Evolutionary conservation across 2,888 invertebrate species (phyloP).

Genomic region (Ophioninae sp.): DNA sequence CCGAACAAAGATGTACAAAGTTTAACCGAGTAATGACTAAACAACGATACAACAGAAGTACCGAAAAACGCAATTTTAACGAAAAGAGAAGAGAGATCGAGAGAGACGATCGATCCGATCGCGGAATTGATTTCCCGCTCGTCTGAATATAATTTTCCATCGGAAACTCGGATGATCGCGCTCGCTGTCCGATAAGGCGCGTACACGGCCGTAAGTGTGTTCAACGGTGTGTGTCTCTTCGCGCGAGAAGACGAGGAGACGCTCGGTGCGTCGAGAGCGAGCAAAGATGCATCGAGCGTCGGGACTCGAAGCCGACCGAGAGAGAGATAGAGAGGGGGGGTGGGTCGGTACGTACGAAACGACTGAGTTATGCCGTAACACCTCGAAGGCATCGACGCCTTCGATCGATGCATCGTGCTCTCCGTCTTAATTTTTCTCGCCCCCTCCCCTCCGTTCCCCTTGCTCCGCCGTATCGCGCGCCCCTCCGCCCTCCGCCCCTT

Average conservation of each 20-base stretch:
- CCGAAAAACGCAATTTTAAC: no score
- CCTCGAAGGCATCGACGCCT: constrained; percentile 74
- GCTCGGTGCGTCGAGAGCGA: constrained; percentile 22
- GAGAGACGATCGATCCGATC: constrained; percentile 67
- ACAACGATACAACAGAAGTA: no score
- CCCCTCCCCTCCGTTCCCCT: background rate
- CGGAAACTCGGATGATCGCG: constrained; percentile 72
- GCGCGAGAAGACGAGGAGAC: background rate
- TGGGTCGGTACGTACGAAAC: constrained; percentile 70
- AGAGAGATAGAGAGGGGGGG: constrained; percentile 47
- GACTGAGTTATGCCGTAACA: constrained; percentile 78
- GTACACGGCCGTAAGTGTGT: background rate
- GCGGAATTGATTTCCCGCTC: constrained; percentile 79
- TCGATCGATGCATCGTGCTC: constrained; percentile 58
- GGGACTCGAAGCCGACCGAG: constrained; percentile 46
- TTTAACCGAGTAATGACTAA: no score
- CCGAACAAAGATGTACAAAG: no score
- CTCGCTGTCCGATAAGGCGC: constrained; percentile 63
- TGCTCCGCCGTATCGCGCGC: background rate
- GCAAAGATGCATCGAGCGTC: constrained; percentile 43
- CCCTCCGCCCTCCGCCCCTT: background rate
- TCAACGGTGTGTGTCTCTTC: background rate
- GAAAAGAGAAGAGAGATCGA: background rate
- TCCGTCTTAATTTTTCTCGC: constrained; percentile 28
- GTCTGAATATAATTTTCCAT: constrained; percentile 79